A percentile compares a stretch with the other conserved stretches of the same genome.
phyloP scores from a whole-genome alignment of 2,888 invertebrate genomes.

The Melinopterus prodromus region DNA sequence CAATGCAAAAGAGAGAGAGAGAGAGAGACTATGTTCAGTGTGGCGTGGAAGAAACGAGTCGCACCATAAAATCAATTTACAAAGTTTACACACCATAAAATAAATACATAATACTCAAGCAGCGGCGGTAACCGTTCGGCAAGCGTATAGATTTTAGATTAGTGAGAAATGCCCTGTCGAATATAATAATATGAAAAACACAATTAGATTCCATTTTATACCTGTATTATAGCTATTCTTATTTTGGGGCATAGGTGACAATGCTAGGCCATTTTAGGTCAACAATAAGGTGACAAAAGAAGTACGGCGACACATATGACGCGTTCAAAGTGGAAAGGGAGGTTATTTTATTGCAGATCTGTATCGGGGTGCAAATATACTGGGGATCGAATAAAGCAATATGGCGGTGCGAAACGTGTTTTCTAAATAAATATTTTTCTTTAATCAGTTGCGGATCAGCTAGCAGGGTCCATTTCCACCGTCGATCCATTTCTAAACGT shows the following conservation, averaged over 20 bases:
- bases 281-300: neutral
- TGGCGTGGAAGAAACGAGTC: conserved; percentile 18
- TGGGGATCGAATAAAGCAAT: neutral
- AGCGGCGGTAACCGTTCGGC: conserved; percentile 39
- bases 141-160: conserved; percentile 44
- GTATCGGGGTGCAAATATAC: neutral
- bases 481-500: neutral
- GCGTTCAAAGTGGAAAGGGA: conserved; percentile 47
- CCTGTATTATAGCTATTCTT: neutral
- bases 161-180: conserved; percentile 41
- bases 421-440: conserved; percentile 54
- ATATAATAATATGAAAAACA: neutral
- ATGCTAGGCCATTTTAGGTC: neutral
- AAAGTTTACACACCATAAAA: conserved; percentile 52
- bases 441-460: conserved; percentile 46
- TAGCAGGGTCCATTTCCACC: neutral
- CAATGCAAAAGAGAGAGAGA: neutral
- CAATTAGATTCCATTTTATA: neutral
- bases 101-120: conserved; percentile 32
- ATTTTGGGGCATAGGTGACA: neutral
- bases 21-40: neutral
- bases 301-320: conserved; percentile 36
- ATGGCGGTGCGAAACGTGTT: conserved; percentile 40
- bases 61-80: conserved; percentile 48
- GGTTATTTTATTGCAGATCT: conserved; percentile 32